These are phyloP conservation scores for Urophycis tenuis DNA, from an alignment of 2,797 vertebrate genomes.

Conservation along the genomic window DNA sequence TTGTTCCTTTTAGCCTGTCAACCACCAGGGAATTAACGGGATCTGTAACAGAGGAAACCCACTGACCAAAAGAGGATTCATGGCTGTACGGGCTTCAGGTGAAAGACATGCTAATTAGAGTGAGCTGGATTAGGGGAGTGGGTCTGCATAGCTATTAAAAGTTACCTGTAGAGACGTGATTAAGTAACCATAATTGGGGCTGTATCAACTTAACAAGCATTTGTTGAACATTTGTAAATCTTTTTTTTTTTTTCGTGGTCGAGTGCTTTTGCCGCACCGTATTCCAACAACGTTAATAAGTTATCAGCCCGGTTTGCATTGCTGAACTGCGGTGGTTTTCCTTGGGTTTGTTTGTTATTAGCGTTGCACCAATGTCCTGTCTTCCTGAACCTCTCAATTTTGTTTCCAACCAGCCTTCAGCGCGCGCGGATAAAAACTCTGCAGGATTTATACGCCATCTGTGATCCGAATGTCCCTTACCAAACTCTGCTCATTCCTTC, in stretches of 20 bases:
- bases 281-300: background rate
- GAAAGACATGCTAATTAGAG: constrained; percentile 14
- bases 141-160: background rate
- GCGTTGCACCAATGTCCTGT: background rate
- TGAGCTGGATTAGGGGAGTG: background rate
- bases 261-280: background rate
- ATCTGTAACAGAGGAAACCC: background rate
- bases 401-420: background rate
- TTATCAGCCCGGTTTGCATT: background rate
- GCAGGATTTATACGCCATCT: background rate
- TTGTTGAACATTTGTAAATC: no score
- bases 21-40: background rate
- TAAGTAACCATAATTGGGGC: background rate
- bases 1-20: constrained; percentile 3
- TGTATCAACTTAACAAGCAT: background rate
- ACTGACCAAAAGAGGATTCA: background rate
- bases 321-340: background rate
- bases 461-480: background rate
- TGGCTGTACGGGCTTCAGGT: background rate
- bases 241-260: no score
- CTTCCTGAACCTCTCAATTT: background rate
- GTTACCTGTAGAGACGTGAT: background rate
- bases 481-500: background rate
- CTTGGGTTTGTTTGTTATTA: background rate
- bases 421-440: background rate